These are phyloP conservation scores for Tineola bisselliella DNA, from an alignment of 2,888 invertebrate species.

Conservation along the genomic window DNA sequence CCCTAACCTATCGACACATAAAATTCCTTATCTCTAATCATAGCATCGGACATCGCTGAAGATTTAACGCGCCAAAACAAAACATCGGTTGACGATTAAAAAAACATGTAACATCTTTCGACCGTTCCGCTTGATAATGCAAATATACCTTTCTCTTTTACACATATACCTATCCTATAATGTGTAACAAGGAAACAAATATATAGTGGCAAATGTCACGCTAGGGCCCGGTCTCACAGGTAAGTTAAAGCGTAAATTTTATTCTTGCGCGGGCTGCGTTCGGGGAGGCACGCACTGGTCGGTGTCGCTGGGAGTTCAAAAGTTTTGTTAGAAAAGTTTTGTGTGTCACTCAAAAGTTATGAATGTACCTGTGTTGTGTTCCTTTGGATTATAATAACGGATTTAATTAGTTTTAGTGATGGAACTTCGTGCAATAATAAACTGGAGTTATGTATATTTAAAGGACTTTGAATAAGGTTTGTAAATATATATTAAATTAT, in stretches of 20 bases:
- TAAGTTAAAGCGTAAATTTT: slow-evolving; percentile 40
- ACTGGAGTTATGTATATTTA: not conserved
- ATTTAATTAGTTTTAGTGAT: not conserved
- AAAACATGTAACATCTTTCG: slow-evolving; percentile 33
- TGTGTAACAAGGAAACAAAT: slow-evolving; percentile 28
- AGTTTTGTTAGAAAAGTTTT: not conserved
- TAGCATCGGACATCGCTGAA: slow-evolving; percentile 18
- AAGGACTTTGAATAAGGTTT: slow-evolving; percentile 7
- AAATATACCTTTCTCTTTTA: slow-evolving; percentile 25
- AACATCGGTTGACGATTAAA: slow-evolving; percentile 35
- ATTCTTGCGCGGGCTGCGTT: slow-evolving; percentile 61
- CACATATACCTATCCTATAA: slow-evolving; percentile 9
- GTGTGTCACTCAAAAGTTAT: not conserved
- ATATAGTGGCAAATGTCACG: slow-evolving; percentile 40
- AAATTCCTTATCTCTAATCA: not conserved
- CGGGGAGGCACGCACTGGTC: slow-evolving; percentile 51
- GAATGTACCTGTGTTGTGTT: not conserved
- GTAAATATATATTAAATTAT: not conserved
- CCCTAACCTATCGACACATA: not conserved
- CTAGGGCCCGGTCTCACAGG: slow-evolving; percentile 58
- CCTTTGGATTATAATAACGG: not conserved
- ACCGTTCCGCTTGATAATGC: slow-evolving; percentile 50
- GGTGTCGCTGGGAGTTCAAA: not conserved
- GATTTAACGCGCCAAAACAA: slow-evolving; percentile 55
- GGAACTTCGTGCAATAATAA: slow-evolving; percentile 8